Evolutionary conservation across 2,797 vertebrate genomes (phyloP).

Genomic region (Enteromius argenteus): DNA sequence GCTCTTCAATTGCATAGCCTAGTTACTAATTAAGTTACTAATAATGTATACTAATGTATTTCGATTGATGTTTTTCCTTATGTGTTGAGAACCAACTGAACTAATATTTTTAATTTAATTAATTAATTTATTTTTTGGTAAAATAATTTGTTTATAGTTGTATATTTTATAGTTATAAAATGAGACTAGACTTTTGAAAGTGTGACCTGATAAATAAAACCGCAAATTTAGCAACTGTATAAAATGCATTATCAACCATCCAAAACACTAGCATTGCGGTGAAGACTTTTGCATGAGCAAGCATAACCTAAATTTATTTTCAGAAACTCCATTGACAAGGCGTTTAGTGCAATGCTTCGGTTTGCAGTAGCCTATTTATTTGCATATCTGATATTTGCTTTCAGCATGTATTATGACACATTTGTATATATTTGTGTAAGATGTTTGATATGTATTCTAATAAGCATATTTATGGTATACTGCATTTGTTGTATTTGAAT

Average conservation of each 20-base stretch:
- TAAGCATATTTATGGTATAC: background rate
- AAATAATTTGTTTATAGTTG: background rate
- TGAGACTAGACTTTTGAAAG: background rate
- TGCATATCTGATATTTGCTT: background rate
- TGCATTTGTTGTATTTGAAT: background rate
- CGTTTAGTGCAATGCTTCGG: background rate
- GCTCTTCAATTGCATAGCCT: background rate
- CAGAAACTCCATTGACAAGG: background rate
- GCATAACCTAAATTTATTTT: too few relatives aligned
- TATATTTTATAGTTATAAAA: background rate
- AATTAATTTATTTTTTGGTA: background rate
- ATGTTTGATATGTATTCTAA: background rate
- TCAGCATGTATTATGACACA: background rate
- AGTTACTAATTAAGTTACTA: too few relatives aligned
- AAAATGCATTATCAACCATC: background rate
- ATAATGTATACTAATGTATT: background rate
- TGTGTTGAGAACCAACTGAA: background rate
- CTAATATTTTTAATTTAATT: background rate
- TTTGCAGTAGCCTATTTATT: slow-evolving; percentile 1
- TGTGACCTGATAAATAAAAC: background rate
- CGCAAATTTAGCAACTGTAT: too few relatives aligned
- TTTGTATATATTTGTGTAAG: background rate
- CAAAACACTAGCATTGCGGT: background rate
- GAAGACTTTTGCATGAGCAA: background rate
- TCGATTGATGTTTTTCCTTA: background rate